Evolutionary conservation across 1,140 invertebrate genomes (phyloP).

Genomic region (Penaeus chinensis): DNA sequence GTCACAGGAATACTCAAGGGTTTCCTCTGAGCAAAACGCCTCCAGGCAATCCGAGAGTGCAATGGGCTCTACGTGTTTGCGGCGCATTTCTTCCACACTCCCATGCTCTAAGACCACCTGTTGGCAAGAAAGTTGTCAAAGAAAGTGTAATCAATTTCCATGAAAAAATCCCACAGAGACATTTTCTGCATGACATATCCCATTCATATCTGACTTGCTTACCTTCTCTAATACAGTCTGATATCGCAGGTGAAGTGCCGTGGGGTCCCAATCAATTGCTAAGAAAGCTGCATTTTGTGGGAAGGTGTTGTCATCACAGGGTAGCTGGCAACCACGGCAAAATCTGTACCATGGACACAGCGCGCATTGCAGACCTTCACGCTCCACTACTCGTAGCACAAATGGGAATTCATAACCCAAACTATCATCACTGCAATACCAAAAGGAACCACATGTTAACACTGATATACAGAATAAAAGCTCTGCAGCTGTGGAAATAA

Average conservation of each 20-base stretch:
- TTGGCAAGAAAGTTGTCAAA: not conserved
- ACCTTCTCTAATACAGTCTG: slow-evolving; percentile 84
- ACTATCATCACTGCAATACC: slow-evolving; percentile 82
- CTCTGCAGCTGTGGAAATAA: no score
- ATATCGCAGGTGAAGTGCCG: slow-evolving; percentile 87
- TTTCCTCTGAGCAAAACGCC: slow-evolving; percentile 87
- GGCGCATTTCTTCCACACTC: slow-evolving; percentile 77
- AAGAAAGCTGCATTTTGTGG: slow-evolving; percentile 54
- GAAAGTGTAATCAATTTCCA: not conserved
- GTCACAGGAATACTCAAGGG: slow-evolving; percentile 84
- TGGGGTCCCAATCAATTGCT: slow-evolving; percentile 86
- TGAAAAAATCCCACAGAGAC: not conserved
- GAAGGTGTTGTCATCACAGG: slow-evolving; percentile 73
- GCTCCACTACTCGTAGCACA: slow-evolving; percentile 79
- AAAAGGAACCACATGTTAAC: not conserved
- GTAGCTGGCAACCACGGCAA: slow-evolving; percentile 85
- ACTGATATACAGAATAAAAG: no score
- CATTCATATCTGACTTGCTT: slow-evolving; percentile 52
- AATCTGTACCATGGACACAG: slow-evolving; percentile 87
- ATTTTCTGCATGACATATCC: slow-evolving; percentile 6
- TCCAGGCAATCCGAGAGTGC: slow-evolving; percentile 82
- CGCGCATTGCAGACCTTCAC: slow-evolving; percentile 80
- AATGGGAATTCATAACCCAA: slow-evolving; percentile 91
- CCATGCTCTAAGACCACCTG: slow-evolving; percentile 79
- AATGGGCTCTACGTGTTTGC: slow-evolving; percentile 81